Conservation (phyloP, 2,113 vertebrate genomes). For the Stegostoma tigrinum region DNA sequence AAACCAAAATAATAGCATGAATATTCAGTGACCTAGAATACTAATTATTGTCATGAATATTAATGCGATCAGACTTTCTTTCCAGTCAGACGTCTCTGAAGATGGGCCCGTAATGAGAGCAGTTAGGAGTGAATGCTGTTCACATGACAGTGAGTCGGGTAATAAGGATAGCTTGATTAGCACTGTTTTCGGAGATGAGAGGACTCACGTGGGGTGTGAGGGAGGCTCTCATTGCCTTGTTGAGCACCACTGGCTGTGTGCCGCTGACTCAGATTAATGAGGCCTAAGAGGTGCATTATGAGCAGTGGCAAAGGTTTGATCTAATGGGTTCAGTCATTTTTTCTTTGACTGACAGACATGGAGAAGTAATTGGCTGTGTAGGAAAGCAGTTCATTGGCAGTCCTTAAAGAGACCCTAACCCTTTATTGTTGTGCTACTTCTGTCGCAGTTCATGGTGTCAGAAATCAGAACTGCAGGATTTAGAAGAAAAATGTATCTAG, state of each 20-base stretch:
- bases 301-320: conserved; percentile 77
- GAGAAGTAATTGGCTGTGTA: conserved; percentile 80
- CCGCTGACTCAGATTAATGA: conserved; percentile 76
- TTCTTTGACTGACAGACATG: conserved; percentile 79
- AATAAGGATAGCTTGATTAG: conserved; percentile 83
- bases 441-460: not conserved
- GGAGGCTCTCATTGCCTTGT: conserved; percentile 50
- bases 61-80: conserved; percentile 85
- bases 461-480: not conserved
- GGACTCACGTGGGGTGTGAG: conserved; percentile 65
- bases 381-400: conserved; percentile 79
- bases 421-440: conserved; percentile 53
- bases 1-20: conserved; percentile 97
- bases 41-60: conserved; percentile 99
- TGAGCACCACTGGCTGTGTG: conserved; percentile 64
- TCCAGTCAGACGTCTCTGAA: conserved; percentile 79
- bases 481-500: not conserved
- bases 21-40: conserved; percentile 99
- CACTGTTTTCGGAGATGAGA: conserved; percentile 55
- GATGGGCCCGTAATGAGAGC: conserved; percentile 88
- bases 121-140: conserved; percentile 69
- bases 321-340: conserved; percentile 81
- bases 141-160: conserved; percentile 68
- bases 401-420: conserved; percentile 81
- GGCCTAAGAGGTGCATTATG: conserved; percentile 75